Evolutionary conservation across 2,888 invertebrate genomes (phyloP).

Genomic region (Dolomedes plantarius): DNA sequence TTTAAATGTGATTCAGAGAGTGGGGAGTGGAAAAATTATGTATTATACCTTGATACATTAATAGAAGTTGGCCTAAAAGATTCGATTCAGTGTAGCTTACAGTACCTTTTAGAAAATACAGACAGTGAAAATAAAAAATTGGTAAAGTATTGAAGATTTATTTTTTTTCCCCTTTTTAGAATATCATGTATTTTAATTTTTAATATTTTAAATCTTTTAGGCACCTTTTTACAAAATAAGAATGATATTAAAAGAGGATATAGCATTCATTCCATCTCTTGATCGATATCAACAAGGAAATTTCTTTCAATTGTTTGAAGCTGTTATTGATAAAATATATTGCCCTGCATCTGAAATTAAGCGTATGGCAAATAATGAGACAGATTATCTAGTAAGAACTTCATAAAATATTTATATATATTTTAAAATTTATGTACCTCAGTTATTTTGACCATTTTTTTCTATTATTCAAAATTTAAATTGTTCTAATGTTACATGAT

Average conservation of each 20-base stretch:
- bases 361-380: conserved; percentile 2
- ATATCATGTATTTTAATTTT: no score
- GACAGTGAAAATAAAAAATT: conserved; percentile 38
- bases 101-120: conserved; percentile 49
- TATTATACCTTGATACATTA: conserved; percentile 37
- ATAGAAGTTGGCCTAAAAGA: conserved; percentile 47
- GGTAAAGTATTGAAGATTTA: conserved; percentile 8
- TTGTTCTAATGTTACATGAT: no score
- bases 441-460: no score
- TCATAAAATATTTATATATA: no score
- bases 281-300: conserved; percentile 14
- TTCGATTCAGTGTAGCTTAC: conserved; percentile 27
- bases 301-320: conserved; percentile 27
- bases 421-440: no score
- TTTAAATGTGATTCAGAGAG: conserved; percentile 33
- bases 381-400: conserved; percentile 43
- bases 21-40: conserved; percentile 41
- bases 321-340: conserved; percentile 38
- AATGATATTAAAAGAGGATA: conserved; percentile 35
- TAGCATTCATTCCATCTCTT: conserved; percentile 37
- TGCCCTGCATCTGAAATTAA: conserved; percentile 14
- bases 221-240: conserved; percentile 43
- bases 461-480: no score
- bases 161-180: background rate
- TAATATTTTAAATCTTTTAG: no score